Percentiles rank a stretch among this genome's conserved stretches.
phyloP scores from a whole-genome alignment of 2,888 invertebrate species.

The Labia minor region DNA sequence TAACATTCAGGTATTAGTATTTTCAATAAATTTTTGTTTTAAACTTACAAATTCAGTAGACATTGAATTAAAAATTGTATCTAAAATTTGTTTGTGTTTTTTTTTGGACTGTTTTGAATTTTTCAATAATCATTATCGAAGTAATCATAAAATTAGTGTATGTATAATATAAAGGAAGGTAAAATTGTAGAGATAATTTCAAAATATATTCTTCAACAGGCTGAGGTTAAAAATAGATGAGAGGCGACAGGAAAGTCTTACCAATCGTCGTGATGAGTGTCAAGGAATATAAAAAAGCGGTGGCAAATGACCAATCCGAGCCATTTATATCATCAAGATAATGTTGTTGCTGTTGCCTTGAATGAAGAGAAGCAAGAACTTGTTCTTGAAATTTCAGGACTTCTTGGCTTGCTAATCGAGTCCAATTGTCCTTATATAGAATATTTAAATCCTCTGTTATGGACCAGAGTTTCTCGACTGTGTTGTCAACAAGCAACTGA shows the following conservation, averaged over 20 bases:
- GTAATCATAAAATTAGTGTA: no score
- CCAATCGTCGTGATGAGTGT: slow-evolving; percentile 92
- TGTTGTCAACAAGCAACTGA: slow-evolving; percentile 35
- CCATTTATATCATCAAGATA: neutral
- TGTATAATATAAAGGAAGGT: no score
- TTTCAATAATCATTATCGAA: no score
- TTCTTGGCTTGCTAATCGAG: slow-evolving; percentile 72
- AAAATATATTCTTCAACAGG: no score
- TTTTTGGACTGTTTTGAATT: no score
- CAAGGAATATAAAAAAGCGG: slow-evolving; percentile 83
- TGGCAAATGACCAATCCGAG: slow-evolving; percentile 70
- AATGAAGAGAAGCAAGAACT: slow-evolving; percentile 17
- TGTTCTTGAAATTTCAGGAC: slow-evolving; percentile 69
- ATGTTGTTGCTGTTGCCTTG: slow-evolving; percentile 28
- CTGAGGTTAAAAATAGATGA: no score
- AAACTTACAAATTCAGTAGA: no score
- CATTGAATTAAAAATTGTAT: no score
- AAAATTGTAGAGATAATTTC: no score
- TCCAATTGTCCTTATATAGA: slow-evolving; percentile 86
- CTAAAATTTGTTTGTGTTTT: no score
- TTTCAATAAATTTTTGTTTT: no score
- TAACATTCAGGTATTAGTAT: no score
- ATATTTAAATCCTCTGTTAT: slow-evolving; percentile 81
- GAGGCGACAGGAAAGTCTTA: slow-evolving; percentile 39
- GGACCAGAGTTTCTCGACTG: slow-evolving; percentile 73